phyloP scores from a whole-genome alignment of 1,140 invertebrate genomes.

The Leptinotarsa defecta region DNA sequence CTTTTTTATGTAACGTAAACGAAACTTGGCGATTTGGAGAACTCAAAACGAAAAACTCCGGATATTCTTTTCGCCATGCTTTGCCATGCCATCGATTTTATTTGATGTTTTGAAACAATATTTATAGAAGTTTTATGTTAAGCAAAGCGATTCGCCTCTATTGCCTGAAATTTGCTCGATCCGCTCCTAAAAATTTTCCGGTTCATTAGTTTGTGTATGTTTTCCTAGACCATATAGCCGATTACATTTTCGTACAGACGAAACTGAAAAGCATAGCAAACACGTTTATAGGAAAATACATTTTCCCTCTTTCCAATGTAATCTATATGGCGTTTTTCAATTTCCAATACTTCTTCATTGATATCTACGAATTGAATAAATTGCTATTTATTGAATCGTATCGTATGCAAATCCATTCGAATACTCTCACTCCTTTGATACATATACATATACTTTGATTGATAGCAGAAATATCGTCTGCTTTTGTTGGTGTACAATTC shows the following conservation, averaged over 20 bases:
- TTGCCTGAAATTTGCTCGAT: background rate
- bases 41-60: background rate
- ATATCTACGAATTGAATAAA: too few relatives aligned
- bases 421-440: too few relatives aligned
- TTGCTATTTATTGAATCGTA: too few relatives aligned
- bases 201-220: background rate
- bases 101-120: constrained; percentile 1
- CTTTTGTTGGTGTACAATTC: too few relatives aligned
- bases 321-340: background rate
- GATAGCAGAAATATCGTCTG: too few relatives aligned
- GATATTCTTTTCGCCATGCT: background rate
- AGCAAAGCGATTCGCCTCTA: background rate
- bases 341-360: too few relatives aligned
- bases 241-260: background rate
- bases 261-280: background rate
- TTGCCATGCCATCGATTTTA: background rate
- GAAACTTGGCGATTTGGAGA: background rate
- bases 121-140: constrained; percentile 1
- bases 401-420: too few relatives aligned
- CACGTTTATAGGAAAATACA: background rate
- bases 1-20: constrained; percentile 3
- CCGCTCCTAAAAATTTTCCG: background rate
- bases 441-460: too few relatives aligned
- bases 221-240: background rate
- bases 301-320: background rate